Percentiles rank a stretch among this genome's conserved stretches.
Conservation (phyloP, 2,888 invertebrate species). For the Baronia brevicornis region DNA sequence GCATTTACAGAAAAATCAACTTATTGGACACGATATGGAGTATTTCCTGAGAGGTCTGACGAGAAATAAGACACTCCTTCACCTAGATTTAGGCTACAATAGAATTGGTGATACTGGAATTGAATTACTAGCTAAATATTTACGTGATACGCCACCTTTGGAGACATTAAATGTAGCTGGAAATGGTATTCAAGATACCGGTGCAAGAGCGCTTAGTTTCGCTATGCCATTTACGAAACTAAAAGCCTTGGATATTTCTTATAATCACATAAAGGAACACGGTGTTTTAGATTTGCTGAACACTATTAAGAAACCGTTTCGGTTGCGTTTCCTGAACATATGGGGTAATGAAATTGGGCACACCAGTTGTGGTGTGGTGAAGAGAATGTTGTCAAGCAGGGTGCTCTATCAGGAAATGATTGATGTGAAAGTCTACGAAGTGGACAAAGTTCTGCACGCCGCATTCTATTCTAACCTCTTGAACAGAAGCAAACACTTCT, state of each 20-base stretch:
- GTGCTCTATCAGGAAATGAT: slow-evolving; percentile 51
- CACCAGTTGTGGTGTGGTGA: slow-evolving; percentile 50
- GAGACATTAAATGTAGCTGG: slow-evolving; percentile 70
- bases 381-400: slow-evolving; percentile 52
- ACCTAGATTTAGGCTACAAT: slow-evolving; percentile 77
- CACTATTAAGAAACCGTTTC: slow-evolving; percentile 69
- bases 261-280: slow-evolving; percentile 70
- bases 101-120: slow-evolving; percentile 76
- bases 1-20: slow-evolving; percentile 76
- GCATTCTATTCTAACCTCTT: slow-evolving; percentile 60
- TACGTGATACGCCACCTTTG: slow-evolving; percentile 64
- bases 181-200: slow-evolving; percentile 72
- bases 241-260: slow-evolving; percentile 71
- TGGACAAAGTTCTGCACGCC: slow-evolving; percentile 42
- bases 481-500: slow-evolving; percentile 68
- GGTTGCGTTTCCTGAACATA: slow-evolving; percentile 52
- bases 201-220: slow-evolving; percentile 73
- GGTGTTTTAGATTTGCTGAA: slow-evolving; percentile 73
- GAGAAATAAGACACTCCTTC: slow-evolving; percentile 64
- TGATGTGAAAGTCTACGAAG: slow-evolving; percentile 51
- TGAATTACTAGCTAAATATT: slow-evolving; percentile 69
- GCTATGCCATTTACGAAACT: slow-evolving; percentile 75
- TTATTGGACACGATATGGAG: slow-evolving; percentile 77
- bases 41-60: slow-evolving; percentile 67
- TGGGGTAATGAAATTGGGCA: slow-evolving; percentile 59